Conservation (phyloP, 1,140 invertebrate species). For the Zaprionus gabonicus region DNA sequence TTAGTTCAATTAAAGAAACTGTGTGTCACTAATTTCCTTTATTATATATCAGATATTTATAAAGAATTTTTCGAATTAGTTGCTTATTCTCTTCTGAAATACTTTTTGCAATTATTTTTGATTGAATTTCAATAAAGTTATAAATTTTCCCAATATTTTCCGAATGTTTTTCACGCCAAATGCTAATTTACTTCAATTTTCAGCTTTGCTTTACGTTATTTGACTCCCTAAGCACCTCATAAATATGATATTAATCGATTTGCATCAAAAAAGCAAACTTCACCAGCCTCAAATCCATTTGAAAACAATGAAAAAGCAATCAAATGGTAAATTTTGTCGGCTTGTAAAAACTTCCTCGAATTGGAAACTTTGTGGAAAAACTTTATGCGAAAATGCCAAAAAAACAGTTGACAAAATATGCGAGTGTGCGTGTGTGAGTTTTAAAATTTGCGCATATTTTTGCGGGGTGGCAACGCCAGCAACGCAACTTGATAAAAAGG, state of each 20-base stretch:
- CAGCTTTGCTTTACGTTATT: slow-evolving; percentile 27
- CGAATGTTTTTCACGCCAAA: background rate
- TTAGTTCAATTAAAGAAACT: too few species aligned
- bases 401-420: slow-evolving; percentile 26
- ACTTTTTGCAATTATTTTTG: background rate
- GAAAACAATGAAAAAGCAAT: slow-evolving; percentile 83
- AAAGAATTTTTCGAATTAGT: too few species aligned
- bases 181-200: background rate
- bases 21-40: too few species aligned
- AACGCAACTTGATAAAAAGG: slow-evolving; percentile 38
- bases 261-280: slow-evolving; percentile 24
- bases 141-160: background rate
- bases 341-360: slow-evolving; percentile 47
- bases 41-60: too few species aligned
- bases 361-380: slow-evolving; percentile 63
- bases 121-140: background rate
- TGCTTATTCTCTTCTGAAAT: too few species aligned
- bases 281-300: slow-evolving; percentile 58
- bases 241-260: slow-evolving; percentile 82
- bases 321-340: slow-evolving; percentile 56
- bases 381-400: slow-evolving; percentile 25
- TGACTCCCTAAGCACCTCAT: slow-evolving; percentile 44
- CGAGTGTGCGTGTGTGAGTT: slow-evolving; percentile 3
- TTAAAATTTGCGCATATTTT: slow-evolving; percentile 56
- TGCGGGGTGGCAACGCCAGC: slow-evolving; percentile 27